Base-by-base conservation (phyloP, 2,797 vertebrate species). In the Cossypha caffra region DNA sequence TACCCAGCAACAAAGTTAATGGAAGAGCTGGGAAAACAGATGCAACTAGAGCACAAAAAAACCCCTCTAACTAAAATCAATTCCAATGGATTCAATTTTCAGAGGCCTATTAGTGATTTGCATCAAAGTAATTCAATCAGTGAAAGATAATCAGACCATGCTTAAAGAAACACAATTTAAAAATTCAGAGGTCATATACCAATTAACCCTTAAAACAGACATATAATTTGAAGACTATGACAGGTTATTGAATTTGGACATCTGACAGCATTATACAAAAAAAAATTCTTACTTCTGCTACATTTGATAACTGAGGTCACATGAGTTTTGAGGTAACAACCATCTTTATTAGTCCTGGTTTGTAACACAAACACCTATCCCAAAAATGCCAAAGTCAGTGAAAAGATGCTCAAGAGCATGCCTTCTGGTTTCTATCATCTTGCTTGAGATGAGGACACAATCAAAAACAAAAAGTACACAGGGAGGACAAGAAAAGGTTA, bases 61-160 rank as follows among this genome's bases (percentile, higher is more conserved):
- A 0, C 3, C 68, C 73, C 86, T 86, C 73, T 43, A 87, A 76
- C 80, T 85, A 95, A 96, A 95, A 95, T 94, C 84, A 85, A 93
- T 96, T 74, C 23, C 45, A 74, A 93, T 19, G 57, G 88, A 87
- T 75, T 79, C 61, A 43, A 54, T 94, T 87, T 96, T 67, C 81
- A 84, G 78, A 88, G 50, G 28, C 31, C 90, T 92, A 42, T 40
- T 85, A 89, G 68, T 43, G 55, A 89, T 72, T 61, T 42, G 21
- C 47, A 84, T 69, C 62, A 84, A 78, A 88, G 58, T 64, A 86
- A 77, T 35, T 80, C 25, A 80, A 77, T 80, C 50, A 63, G 51
- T 55, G 67, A 69, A 88, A 94, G 78, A 81, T 40, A 78, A 78
- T 55, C 58, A 62, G 78, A 47, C 25, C 19, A 61, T 1, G 4